Evolutionary conservation across 2,797 vertebrate genomes (phyloP).

Genomic region (Chelon labrosus): DNA sequence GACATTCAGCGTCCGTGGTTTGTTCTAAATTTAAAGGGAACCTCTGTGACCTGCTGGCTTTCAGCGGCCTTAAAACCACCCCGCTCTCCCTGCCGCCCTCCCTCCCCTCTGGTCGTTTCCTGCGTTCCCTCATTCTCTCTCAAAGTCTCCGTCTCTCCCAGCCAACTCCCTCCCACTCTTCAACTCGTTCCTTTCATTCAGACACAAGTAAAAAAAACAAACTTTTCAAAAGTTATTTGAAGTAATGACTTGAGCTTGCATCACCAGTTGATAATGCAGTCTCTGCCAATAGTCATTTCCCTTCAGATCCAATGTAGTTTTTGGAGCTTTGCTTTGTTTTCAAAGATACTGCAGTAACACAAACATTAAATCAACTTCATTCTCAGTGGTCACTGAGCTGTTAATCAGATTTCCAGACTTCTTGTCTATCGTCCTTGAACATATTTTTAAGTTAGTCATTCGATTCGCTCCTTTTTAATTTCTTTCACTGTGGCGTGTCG

Average conservation of each 20-base stretch:
- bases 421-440: conserved; percentile 7
- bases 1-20: conserved; percentile 77
- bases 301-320: neutral
- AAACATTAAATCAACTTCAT: neutral
- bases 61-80: conserved; percentile 69
- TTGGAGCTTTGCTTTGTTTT: conserved; percentile 4
- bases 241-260: conserved; percentile 28
- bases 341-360: conserved; percentile 5
- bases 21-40: conserved; percentile 84
- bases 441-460: conserved; percentile 24
- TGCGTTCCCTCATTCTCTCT: conserved; percentile 44
- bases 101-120: conserved; percentile 39
- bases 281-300: conserved; percentile 20
- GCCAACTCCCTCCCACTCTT: neutral
- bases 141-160: conserved; percentile 33
- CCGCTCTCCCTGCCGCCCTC: conserved; percentile 27
- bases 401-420: conserved; percentile 10
- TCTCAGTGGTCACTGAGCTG: conserved; percentile 14
- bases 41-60: conserved; percentile 82
- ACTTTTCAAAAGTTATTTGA: conserved; percentile 27
- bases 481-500: conserved; percentile 16
- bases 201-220: conserved; percentile 15
- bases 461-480: neutral
- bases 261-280: conserved; percentile 10
- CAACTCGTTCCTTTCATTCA: conserved; percentile 13